phyloP scores from a whole-genome alignment of 2,113 vertebrate species.

The Gymnobelideus leadbeateri region DNA sequence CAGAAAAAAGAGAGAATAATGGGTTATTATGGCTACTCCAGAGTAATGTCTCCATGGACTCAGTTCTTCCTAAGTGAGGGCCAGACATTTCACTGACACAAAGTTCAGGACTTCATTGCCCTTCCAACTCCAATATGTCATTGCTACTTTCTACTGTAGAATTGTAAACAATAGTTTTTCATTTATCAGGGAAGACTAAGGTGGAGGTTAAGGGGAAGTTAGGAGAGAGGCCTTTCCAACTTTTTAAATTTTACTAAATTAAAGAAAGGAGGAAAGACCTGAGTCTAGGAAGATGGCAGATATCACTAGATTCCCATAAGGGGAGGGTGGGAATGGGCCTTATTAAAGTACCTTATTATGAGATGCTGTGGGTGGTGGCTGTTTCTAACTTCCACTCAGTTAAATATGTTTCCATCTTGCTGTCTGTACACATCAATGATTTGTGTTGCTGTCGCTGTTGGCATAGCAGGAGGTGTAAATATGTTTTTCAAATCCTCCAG shows the following conservation, averaged over 20 bases:
- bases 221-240: not conserved
- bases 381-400: slow-evolving; percentile 60
- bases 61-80: slow-evolving; percentile 46
- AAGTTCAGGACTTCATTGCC: slow-evolving; percentile 62
- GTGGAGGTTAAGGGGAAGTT: not conserved
- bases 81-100: slow-evolving; percentile 56
- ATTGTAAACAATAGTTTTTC: slow-evolving; percentile 61
- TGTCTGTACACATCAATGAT: slow-evolving; percentile 56
- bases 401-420: slow-evolving; percentile 55
- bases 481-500: slow-evolving; percentile 61
- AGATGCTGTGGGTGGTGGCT: slow-evolving; percentile 57
- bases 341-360: slow-evolving; percentile 54
- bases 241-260: slow-evolving; percentile 4
- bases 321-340: not conserved
- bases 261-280: not conserved
- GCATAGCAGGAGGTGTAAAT: slow-evolving; percentile 64
- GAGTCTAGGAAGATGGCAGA: not conserved
- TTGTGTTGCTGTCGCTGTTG: slow-evolving; percentile 66
- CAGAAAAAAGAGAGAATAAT: not conserved
- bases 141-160: slow-evolving; percentile 54
- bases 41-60: slow-evolving; percentile 67
- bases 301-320: not conserved
- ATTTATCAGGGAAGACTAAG: slow-evolving; percentile 15
- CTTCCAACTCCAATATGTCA: slow-evolving; percentile 63
- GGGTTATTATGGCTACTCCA: slow-evolving; percentile 43